Evolutionary conservation across 2,797 vertebrate species (phyloP).

Genomic region (Smutsia gigantea): DNA sequence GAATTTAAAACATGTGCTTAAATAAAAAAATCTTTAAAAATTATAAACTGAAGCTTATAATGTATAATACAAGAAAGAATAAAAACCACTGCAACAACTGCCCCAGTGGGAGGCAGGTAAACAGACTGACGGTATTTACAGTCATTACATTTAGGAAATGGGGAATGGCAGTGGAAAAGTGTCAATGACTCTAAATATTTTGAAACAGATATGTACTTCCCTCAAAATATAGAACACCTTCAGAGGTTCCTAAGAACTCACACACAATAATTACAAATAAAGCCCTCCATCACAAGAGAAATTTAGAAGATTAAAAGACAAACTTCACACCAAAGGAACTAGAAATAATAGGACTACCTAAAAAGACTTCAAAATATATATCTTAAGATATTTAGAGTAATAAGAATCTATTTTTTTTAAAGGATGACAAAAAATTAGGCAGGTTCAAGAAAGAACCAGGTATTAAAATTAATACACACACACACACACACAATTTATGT

Average conservation of each 20-base stretch:
- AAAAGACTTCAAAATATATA: not conserved
- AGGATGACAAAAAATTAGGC: not conserved
- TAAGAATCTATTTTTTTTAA: not conserved
- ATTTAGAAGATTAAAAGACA: not conserved
- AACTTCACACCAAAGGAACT: not conserved
- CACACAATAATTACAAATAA: not conserved
- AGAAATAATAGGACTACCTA: not conserved
- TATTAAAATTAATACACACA: not conserved
- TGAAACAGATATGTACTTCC: not conserved
- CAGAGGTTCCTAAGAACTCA: not conserved
- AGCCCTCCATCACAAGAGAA: not conserved
- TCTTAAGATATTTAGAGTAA: not conserved
- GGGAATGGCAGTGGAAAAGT: not conserved
- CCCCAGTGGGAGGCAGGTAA: not conserved
- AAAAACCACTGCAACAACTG: not conserved
- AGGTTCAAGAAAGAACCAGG: not conserved
- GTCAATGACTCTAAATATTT: not conserved
- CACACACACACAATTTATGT: not conserved
- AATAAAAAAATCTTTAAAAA: not conserved
- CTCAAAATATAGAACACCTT: not conserved
- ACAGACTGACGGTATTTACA: fast-evolving
- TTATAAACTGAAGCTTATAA: not conserved
- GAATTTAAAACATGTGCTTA: not conserved
- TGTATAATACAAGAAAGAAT: not conserved
- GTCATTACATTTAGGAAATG: not conserved